A percentile compares a stretch with the other conserved stretches of the same genome.
These are phyloP conservation scores for Oxytorus armatus DNA, from an alignment of 2,888 invertebrate species.

Conservation along the genomic window DNA sequence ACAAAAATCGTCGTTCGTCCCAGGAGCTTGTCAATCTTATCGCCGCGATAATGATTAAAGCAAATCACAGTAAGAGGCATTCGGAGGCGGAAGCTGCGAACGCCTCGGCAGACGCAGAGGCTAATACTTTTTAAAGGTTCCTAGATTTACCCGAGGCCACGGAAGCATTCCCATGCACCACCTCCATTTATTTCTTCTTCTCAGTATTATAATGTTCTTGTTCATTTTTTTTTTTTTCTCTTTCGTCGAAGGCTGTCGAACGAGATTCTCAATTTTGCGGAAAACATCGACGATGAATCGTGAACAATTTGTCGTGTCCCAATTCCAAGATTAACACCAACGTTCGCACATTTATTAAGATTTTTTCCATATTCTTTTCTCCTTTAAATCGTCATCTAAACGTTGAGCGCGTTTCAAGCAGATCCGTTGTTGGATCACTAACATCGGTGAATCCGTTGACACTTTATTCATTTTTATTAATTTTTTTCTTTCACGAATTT, in stretches of 20 bases:
- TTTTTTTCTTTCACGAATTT: not conserved
- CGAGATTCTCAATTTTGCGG: slow-evolving; percentile 14
- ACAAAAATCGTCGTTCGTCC: slow-evolving; percentile 66
- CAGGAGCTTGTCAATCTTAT: slow-evolving; percentile 76
- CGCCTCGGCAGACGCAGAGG: slow-evolving; percentile 69
- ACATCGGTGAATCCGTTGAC: not conserved
- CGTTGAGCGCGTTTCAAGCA: too few species aligned
- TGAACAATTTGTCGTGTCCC: not conserved
- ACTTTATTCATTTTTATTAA: not conserved
- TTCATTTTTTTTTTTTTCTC: slow-evolving; percentile 13
- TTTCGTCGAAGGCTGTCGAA: slow-evolving; percentile 37
- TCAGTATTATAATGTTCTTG: slow-evolving; percentile 7
- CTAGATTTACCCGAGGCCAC: slow-evolving; percentile 72
- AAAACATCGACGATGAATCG: not conserved
- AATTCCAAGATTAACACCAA: too few species aligned
- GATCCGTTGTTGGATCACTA: too few species aligned
- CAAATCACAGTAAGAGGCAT: slow-evolving; percentile 81
- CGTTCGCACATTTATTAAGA: too few species aligned
- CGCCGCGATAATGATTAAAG: slow-evolving; percentile 78
- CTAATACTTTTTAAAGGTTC: slow-evolving; percentile 72
- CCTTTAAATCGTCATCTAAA: not conserved
- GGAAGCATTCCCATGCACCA: slow-evolving; percentile 73
- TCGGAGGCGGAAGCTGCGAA: slow-evolving; percentile 74
- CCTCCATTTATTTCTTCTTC: slow-evolving; percentile 54
- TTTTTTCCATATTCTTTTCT: not conserved